Base-by-base conservation (phyloP, 2,113 vertebrate species). In the Motacilla tschutschensis region DNA sequence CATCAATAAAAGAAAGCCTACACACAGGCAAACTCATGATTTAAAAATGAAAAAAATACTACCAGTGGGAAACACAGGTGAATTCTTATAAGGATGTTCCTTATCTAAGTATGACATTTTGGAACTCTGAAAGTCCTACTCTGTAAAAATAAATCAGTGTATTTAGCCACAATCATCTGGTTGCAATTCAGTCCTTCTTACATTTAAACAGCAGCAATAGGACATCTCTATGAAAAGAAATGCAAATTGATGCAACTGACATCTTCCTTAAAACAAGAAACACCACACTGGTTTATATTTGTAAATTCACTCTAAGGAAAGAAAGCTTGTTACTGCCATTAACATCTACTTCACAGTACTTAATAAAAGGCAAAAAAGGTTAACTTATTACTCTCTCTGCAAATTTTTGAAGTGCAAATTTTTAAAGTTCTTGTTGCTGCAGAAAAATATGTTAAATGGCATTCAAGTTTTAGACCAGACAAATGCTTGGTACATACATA, bases 41-140 rank as follows among this genome's bases (percentile, higher is more conserved):
- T 88, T 70, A 3, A 70, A 73, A 78, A 55, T 53, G 6, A 8
- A 65, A 21, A 60, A 46, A 14, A 36, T 18, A 89, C 6, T 43
- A 35, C 14, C 10, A 14, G 22, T 24, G 29, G 20, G 43, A 87
- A 85, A 59, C 35, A 69, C 12, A 31, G 41, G 17, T 51, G 40
- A 83, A 33, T 59, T 77, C 44, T 78, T 70, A 8, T 4, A 46
- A 59, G 5, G 8, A 4, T 19, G 5, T 47, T 74, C 70, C 17
- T 78, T 55, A 44, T 0, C 0, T 3, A 59, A 79, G 59, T 19
- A n/a, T 3, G 16, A 51, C 4, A 4, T 22, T 40, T n/a, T 43
- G 19, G 38, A 48, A 57, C 19, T 51, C 46, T 44, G 5, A 20
- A 75, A 72, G 26, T 57, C 31, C 18, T 83, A 17, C 35, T 43